Percentiles rank a stretch among this genome's conserved stretches.
Evolutionary conservation across 2,113 vertebrate genomes (phyloP).

Genomic region (Syngnathus typhle): DNA sequence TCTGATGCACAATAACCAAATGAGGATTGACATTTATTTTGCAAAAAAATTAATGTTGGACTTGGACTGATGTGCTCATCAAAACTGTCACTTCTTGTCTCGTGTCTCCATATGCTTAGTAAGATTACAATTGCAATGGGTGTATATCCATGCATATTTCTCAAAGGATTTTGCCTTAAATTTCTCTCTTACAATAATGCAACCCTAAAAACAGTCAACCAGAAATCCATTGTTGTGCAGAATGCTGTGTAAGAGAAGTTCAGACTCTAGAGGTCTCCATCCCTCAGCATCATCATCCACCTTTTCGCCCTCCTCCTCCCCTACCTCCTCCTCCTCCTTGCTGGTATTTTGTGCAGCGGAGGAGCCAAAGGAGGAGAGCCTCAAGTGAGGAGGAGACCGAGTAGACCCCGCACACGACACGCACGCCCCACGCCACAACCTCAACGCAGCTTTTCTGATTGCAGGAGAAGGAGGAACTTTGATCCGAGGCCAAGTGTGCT

Average conservation of each 20-base stretch:
- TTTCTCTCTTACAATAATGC: not conserved
- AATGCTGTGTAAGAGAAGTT: constrained; percentile 59
- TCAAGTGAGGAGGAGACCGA: constrained; percentile 55
- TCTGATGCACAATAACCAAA: too few species aligned
- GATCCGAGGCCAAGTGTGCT: constrained; percentile 2
- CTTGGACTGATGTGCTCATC: too few species aligned
- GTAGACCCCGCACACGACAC: constrained; percentile 58
- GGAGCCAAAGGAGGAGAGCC: constrained; percentile 56
- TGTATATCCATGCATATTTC: too few species aligned
- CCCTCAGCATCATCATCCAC: constrained; percentile 69
- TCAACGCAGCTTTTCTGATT: constrained; percentile 10
- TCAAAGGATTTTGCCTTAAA: too few species aligned
- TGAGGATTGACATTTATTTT: too few species aligned
- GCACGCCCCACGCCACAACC: constrained; percentile 57
- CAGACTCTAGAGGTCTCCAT: constrained; percentile 77
- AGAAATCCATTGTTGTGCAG: constrained; percentile 8
- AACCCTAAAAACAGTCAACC: not conserved
- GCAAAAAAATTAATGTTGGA: too few species aligned
- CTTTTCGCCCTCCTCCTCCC: constrained; percentile 38
- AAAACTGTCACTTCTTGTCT: too few species aligned
- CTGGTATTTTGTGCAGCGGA: constrained; percentile 63
- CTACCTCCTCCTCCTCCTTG: constrained; percentile 44
- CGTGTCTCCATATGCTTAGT: not conserved
- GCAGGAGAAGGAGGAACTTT: constrained; percentile 5
- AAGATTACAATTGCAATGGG: not conserved